Evolutionary conservation across 2,888 invertebrate species (phyloP), one percentile per base, ranked within the genome.

Genomic region (Lissocephala sabroskyi): DNA sequence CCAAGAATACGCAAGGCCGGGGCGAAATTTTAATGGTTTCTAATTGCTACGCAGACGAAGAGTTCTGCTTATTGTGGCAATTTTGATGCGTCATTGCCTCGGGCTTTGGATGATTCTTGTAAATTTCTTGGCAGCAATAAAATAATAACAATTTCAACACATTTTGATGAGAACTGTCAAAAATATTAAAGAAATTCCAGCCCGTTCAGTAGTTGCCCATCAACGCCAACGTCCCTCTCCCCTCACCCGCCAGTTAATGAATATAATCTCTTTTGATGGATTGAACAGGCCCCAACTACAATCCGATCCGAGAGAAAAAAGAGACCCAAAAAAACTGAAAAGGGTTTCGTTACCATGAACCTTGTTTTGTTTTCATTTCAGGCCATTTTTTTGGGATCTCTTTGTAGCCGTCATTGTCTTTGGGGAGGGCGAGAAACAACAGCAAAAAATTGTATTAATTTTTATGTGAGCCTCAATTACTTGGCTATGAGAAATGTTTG

Each of bases 251-350:
- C 64, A 62, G 65, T 67, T 79, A 70, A 62, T 71, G 60, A 65
- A 73, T 57, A 65, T 76, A 79, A 78, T 79, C 79, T 61, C 62
- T 62, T 65, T 65, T 76, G 76, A 76, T 76, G 79, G 79, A 78
- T 79, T 65, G 63, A 63, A 65, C 61, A 3, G 35, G 42, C 19
- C n/a, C 11, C 37, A 37, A 36, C 17, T 17, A 11, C 36, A 17
- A 36, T 36, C 23, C 7, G 23, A 23, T 36, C 33, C 45, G 28
- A 14, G 36, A 39, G 14, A 40, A 48, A 23, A 42, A 41, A n/a
- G 11, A 26, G 35, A 23, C 26, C 19, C 7, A 53, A 42, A 40
- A 18, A n/a, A n/a, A n/a, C n/a, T n/a, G n/a, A n/a, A n/a, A n/a
- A n/a, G n/a, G 56, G 59, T 66, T 63, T 62, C 65, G 55, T 59